A percentile compares a stretch with the other conserved stretches of the same genome.
Conservation (phyloP, 2,113 vertebrate genomes). For the Crocuta crocuta region DNA sequence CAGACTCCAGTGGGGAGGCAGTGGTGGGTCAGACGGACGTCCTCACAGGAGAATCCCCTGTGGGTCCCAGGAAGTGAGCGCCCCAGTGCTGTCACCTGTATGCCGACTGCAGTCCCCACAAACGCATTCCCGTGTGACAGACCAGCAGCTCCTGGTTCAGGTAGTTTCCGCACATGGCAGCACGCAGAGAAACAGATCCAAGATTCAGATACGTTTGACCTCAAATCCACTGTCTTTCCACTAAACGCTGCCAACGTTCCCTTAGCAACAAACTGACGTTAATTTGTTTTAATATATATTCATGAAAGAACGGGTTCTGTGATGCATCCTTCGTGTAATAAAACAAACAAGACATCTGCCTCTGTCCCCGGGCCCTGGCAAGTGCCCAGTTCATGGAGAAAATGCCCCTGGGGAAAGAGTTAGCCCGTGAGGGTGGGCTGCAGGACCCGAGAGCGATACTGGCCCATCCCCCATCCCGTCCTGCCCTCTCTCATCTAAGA, state of each 20-base stretch:
- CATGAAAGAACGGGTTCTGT: neutral
- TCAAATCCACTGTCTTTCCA: neutral
- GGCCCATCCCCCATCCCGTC: neutral
- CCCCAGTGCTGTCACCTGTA: neutral
- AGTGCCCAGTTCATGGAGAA: neutral
- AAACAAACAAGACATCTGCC: neutral
- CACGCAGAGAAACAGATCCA: neutral
- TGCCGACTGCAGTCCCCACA: neutral
- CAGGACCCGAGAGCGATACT: neutral
- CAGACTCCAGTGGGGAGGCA: neutral
- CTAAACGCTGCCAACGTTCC: neutral
- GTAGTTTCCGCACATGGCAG: neutral
- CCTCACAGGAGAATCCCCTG: too few species aligned
- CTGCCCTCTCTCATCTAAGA: neutral
- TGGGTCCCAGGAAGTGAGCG: neutral
- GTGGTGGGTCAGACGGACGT: neutral
- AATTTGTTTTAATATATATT: neutral
- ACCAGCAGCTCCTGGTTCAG: neutral
- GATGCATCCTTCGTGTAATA: neutral
- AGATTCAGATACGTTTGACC: neutral
- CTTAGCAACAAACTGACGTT: neutral
- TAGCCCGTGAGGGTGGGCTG: rapidly evolving
- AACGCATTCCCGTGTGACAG: neutral
- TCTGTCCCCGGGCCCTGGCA: neutral
- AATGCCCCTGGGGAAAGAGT: neutral